Base-by-base conservation (phyloP, 2,797 vertebrate species). In the Crossoptilon crossoptilon region DNA sequence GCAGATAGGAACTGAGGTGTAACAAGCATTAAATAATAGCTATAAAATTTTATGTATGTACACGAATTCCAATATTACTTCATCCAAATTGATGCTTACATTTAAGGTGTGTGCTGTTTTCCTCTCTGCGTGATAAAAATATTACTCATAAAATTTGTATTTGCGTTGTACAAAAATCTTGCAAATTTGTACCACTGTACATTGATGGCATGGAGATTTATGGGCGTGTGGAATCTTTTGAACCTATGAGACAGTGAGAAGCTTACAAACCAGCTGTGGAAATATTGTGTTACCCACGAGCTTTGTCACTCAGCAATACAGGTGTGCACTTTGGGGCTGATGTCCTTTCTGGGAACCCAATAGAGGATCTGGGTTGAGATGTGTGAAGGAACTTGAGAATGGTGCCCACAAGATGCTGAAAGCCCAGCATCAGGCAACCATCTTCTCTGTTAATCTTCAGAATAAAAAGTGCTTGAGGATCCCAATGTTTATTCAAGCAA, bases 401-500 rank as follows among this genome's bases (percentile, higher is more conserved):
- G 48, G 69, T 59, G 69, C 15, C 37, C 44, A 11, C 5, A 46
- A 24, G 13, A 7, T 2, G 17, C 27, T 60, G 77, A 76, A 88
- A 62, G 46, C 2, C 0, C 33, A 27, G 37, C 2, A 43, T 56
- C 69, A 82, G 77, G 19, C 51, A 68, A 37, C 7, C 46, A 11
- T 17, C n/a, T 5, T 63, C 62, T 72, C 71, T 59, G 41, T 58
- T 93, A 95, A 87, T 56, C 92, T 92, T 88, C 72, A 78, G 29
- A 85, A 85, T 78, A 67, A 78, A 80, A 94, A 94, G 84, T 63
- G 76, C 70, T 92, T 10, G 84, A 90, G 95, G 95, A 91, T 88
- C 77, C 67, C 55, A 60, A 33, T 87, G 94, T 77, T 95, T 94
- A 91, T 89, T 93, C 93, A 95, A 91, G 93, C 91, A 94, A 94